Evolutionary conservation across 2,888 invertebrate species (phyloP).

Genomic region (Ormyrus pomaceus): DNA sequence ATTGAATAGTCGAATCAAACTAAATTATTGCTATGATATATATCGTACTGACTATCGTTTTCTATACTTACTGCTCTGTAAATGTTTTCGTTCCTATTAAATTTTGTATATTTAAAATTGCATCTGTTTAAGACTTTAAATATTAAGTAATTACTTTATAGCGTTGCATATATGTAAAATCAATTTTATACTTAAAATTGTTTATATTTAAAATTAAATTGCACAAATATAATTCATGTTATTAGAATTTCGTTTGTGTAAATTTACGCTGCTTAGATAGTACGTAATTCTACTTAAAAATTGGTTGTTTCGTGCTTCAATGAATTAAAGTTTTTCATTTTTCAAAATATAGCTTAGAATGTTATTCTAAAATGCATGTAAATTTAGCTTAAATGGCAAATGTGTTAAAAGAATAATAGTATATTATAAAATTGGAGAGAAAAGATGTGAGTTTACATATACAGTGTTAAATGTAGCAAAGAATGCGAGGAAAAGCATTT

Average conservation of each 20-base stretch:
- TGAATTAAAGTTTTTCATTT: conserved; percentile 22
- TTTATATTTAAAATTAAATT: conserved; percentile 2
- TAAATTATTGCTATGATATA: not conserved
- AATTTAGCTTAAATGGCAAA: conserved; percentile 29
- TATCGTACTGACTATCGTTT: conserved; percentile 1
- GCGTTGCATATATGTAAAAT: not conserved
- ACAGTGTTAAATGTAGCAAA: conserved; percentile 25
- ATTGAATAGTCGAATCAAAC: not conserved
- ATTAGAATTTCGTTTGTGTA: conserved; percentile 10
- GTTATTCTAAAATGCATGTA: conserved; percentile 38
- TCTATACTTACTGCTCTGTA: conserved; percentile 11
- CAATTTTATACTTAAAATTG: conserved; percentile 5
- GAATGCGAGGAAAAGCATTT: conserved; percentile 26
- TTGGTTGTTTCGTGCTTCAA: conserved; percentile 4
- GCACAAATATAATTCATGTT: conserved; percentile 13
- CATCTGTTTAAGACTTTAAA: no score
- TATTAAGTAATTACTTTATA: no score
- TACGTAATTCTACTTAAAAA: not conserved
- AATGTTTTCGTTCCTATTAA: conserved; percentile 29
- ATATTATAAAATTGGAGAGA: conserved; percentile 48
- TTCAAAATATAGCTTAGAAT: conserved; percentile 13
- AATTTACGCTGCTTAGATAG: not conserved
- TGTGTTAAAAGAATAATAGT: conserved; percentile 29
- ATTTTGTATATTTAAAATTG: not conserved
- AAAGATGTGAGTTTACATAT: conserved; percentile 14